Evolutionary conservation across 2,888 invertebrate species (phyloP), one percentile per base, ranked within the genome.

Genomic region (Acholoe squamosa): DNA sequence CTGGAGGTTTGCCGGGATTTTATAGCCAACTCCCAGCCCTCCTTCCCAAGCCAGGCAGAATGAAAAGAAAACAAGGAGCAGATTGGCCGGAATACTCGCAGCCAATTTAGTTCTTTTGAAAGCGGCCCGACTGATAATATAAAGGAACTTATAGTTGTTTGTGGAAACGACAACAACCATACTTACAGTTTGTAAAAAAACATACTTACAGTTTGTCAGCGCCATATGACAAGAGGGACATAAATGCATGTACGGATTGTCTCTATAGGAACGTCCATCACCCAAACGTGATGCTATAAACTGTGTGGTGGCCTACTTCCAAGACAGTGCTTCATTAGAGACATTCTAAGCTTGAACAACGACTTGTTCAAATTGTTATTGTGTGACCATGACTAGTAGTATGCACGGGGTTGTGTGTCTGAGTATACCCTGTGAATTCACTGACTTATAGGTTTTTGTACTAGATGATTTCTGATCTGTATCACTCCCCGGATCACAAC

Each of bases 31-130:
- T 80, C 43, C 80, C 43, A 43, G 80, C 10, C 80, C 34, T n/a
- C 34, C 25, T 43, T 80, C 80, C 43, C 34, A 80, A 22, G 80
- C 33, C 43, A 19, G 43, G 33, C 80, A 43, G 80, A 80, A 80
- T 80, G 33, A 43, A 80, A 80, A 80, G 80, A 80, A 80, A 80
- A 80, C 80, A 80, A 80, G 34, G 43, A 33, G 80, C 16, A 34
- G 80, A 43, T 33, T 80, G 43, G 33, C 33, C 12, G 16, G 25
- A 43, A 33, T 80, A 43, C 22, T 80, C 80, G 22, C 43, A 34
- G 80, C 80, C 43, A 80, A 33, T 80, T 80, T 80, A 43, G 80
- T 80, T 80, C 80, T 19, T 33, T 25, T 76, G 25, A 31, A 76
- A 31, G 19, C 3, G n/a, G 54, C 19, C 14, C 1, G 61, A 19